Evolutionary conservation across 2,113 vertebrate species (phyloP).

Genomic region (Centropristis striata): DNA sequence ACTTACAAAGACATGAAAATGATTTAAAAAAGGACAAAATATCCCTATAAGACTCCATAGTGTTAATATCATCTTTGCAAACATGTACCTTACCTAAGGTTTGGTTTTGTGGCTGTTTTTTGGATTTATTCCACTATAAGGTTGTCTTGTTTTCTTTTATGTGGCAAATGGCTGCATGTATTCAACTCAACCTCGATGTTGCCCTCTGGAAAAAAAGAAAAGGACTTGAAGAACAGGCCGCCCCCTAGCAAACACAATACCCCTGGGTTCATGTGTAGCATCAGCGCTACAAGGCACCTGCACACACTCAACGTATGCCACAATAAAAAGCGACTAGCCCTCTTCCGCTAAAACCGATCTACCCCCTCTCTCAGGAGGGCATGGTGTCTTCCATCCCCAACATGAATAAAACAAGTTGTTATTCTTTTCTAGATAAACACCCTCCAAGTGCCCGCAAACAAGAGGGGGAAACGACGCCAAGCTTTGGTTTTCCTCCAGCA

Average conservation of each 20-base stretch:
- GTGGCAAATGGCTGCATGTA: slow-evolving; percentile 4
- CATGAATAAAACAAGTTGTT: slow-evolving; percentile 86
- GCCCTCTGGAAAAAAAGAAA: slow-evolving; percentile 32
- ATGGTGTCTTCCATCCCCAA: slow-evolving; percentile 64
- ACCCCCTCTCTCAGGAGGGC: slow-evolving; percentile 76
- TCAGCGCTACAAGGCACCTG: slow-evolving; percentile 27
- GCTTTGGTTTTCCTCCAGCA: slow-evolving; percentile 80
- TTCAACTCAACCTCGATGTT: slow-evolving; percentile 9
- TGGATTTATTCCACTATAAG: neutral
- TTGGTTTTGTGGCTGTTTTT: neutral
- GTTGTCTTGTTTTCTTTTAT: neutral
- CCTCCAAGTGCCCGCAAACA: slow-evolving; percentile 79
- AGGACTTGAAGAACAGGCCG: slow-evolving; percentile 18
- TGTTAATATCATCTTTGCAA: neutral
- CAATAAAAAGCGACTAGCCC: slow-evolving; percentile 64
- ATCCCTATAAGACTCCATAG: no score
- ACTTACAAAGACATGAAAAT: no score
- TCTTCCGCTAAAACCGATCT: slow-evolving; percentile 70
- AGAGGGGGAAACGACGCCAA: slow-evolving; percentile 62
- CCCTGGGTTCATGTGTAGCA: slow-evolving; percentile 35
- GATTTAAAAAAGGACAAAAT: no score
- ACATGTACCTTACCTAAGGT: neutral
- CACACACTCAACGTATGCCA: neutral
- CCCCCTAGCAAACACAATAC: slow-evolving; percentile 40
- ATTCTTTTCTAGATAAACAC: slow-evolving; percentile 84